These are phyloP conservation scores for Emydoidea blandingii DNA, from an alignment of 2,797 vertebrate species.

Conservation along the genomic window DNA sequence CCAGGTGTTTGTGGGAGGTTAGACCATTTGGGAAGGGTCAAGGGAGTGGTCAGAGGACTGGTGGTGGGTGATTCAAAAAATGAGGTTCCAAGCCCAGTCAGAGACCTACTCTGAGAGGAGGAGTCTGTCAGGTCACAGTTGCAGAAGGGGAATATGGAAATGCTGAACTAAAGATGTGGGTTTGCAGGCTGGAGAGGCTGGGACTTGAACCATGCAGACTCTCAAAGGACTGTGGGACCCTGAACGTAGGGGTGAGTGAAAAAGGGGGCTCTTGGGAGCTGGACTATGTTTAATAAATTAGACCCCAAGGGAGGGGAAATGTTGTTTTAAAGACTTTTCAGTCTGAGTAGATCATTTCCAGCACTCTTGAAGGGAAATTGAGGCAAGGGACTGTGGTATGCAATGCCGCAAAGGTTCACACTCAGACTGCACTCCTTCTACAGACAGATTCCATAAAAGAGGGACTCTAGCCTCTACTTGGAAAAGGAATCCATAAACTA, in stretches of 20 bases:
- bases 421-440: background rate
- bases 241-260: background rate
- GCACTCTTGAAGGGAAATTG: background rate
- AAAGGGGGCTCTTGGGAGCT: background rate
- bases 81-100: background rate
- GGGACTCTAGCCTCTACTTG: constrained; percentile 25
- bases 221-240: background rate
- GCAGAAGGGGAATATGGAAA: background rate
- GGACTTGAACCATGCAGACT: background rate
- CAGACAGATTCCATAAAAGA: constrained; percentile 57
- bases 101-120: background rate
- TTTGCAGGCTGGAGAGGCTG: background rate
- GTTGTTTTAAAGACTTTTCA: background rate
- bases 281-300: background rate
- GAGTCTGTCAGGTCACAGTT: background rate
- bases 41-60: background rate
- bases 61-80: background rate
- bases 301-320: background rate
- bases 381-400: too few relatives aligned
- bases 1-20: background rate
- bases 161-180: background rate
- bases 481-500: constrained; percentile 27
- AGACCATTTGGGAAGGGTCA: background rate
- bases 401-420: background rate
- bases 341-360: background rate